Percentiles rank a stretch among this genome's conserved stretches.
Conservation (phyloP, 2,797 vertebrate species). For the Coluber constrictor region DNA sequence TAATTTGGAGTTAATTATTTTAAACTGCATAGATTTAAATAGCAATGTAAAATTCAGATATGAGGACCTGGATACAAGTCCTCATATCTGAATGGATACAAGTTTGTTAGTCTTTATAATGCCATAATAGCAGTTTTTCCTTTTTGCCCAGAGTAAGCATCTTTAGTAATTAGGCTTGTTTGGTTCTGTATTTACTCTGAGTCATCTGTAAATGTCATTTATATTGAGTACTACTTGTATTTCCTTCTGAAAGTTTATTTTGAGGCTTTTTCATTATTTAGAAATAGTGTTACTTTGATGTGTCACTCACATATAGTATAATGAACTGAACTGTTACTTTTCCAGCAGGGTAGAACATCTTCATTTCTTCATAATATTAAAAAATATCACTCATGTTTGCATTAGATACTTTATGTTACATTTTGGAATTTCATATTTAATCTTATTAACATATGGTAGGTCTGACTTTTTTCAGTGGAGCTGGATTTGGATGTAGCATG, state of each 20-base stretch:
- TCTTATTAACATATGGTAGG: neutral
- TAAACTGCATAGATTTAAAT: neutral
- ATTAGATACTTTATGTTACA: neutral
- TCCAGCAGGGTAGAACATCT: neutral
- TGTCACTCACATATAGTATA: neutral
- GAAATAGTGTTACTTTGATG: neutral
- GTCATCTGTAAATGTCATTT: neutral
- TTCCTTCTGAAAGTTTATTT: conserved; percentile 3
- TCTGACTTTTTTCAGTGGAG: neutral
- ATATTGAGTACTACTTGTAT: neutral
- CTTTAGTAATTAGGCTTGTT: neutral
- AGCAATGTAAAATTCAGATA: neutral
- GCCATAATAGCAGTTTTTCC: neutral
- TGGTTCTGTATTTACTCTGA: conserved; percentile 23
- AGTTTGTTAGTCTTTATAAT: neutral
- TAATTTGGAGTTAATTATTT: neutral
- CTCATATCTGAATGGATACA: neutral
- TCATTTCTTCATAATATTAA: neutral
- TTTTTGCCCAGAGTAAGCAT: neutral
- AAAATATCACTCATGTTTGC: neutral
- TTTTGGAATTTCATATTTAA: neutral
- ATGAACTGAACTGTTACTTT: neutral
- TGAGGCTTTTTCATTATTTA: neutral
- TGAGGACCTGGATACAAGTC: neutral
- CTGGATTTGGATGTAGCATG: neutral